Evolutionary conservation across 1,140 invertebrate genomes (phyloP), one percentile per base, ranked within the genome.

Genomic region (Agraylea sexmaculata): DNA sequence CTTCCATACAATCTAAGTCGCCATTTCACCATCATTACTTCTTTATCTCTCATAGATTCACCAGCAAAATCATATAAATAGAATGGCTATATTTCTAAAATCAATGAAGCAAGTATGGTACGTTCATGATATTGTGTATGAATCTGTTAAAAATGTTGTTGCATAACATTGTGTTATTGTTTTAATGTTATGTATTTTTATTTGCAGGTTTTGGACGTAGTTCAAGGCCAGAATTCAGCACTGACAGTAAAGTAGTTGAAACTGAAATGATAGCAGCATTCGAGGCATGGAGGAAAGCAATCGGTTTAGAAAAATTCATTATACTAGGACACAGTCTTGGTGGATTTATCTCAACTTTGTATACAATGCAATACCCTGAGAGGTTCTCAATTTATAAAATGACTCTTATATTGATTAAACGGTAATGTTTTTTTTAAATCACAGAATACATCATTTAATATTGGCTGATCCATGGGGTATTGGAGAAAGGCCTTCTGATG

Each of bases 401-500:
- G 31, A 51, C 61, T 61, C 51, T 55, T 54, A n/a, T n/a, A n/a
- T n/a, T n/a, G n/a, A n/a, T n/a, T n/a, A n/a, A n/a, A 25, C n/a
- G 23, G n/a, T 7, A 7, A 25, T 25, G 23, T 16, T 37, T 27
- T 32, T 70, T 52, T n/a, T n/a, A n/a, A 28, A 23, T 37, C 37
- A 15, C 38, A 66, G 73, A 46, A 76, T 92, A 0, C 69, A 78
- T 45, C 85, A 91, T 62, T 61, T 93, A 3, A 77, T 93, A 45
- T 58, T 92, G 29, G 83, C 81, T 5, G 89, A 93, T 66, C 83
- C 88, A 0, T 93, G 89, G 89, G 89, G 89, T 10, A 84, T 90
- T 58, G 75, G 81, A 1, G 78, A 84, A 53, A 69, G 63, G 51
- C 79, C 80, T 0, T 39, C 52, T 3, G 71, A 78, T 46, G 55